Base-by-base conservation (phyloP, 2,113 vertebrate genomes). In the Anser brachyrhynchus region DNA sequence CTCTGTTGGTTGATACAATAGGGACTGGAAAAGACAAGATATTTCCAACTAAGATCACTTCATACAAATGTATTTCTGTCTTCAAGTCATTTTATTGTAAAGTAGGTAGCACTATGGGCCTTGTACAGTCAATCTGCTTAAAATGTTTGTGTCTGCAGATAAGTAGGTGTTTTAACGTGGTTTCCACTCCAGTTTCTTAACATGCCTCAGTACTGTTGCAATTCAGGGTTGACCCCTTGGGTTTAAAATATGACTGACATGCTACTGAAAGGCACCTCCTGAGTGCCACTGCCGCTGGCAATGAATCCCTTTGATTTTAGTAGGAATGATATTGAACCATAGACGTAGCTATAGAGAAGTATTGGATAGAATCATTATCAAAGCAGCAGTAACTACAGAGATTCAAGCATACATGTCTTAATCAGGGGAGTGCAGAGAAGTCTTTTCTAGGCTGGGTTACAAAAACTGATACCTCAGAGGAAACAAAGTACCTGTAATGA, bases 211-310 rank as follows among this genome's bases (percentile, higher is more conserved):
- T 62, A 57, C 21, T 51, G 10, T 62, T 54, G 37, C 37, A 33
- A 46, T 76, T 13, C 9, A 46, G 33, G 33, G 11, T 29, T 75
- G 55, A 75, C 6, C 0, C 0, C n/a, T 61, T 39, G 58, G 31
- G 37, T 35, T 75, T 92, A 52, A 77, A 90, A 70, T 59, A 28
- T 39, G 44, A 15, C 21, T 31, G 15, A 7, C 2, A 1, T 6
- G 29, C 22, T 76, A 39, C 26, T 19, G 31, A 69, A 73, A 39
- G 59, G 20, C 61, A 64, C 21, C 31, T 83, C 55, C 9, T 11
- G 13, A 58, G 39, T 14, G 17, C 29, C n/a, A 0, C 58, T 84
- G 26, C 21, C n/a, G 21, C 33, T 58, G 37, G 43, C 0, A 0
- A 21, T 67, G 58, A 77, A 90, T 29, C 23, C 13, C 17, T 64